These are phyloP conservation scores for Beaufortia kweichowensis DNA, from an alignment of 2,113 vertebrate species.

Conservation along the genomic window DNA sequence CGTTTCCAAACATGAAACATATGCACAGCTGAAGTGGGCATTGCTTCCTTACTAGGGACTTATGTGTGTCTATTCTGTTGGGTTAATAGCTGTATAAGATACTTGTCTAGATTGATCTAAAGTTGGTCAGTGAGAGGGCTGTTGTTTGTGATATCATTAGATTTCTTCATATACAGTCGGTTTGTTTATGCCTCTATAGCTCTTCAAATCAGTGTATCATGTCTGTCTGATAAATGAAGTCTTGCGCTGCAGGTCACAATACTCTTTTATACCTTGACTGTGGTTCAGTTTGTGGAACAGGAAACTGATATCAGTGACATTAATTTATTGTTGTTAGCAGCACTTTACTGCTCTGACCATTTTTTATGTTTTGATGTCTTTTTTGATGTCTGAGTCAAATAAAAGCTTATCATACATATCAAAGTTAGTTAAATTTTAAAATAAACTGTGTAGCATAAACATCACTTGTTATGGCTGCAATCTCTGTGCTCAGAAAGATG, in stretches of 20 bases:
- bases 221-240: not conserved
- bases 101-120: no score
- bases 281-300: not conserved
- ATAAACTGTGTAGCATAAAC: conserved; percentile 14
- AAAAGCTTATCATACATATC: not conserved
- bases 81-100: no score
- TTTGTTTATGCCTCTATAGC: not conserved
- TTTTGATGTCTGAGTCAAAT: not conserved
- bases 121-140: not conserved
- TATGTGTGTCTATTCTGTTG: no score
- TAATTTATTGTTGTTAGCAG: not conserved
- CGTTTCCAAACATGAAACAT: not conserved
- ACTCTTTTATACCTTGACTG: not conserved
- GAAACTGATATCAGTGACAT: not conserved
- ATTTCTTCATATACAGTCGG: not conserved
- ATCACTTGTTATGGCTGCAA: not conserved
- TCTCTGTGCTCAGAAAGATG: not conserved
- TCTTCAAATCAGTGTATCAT: conserved; percentile 13
- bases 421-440: not conserved
- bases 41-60: not conserved
- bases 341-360: conserved; percentile 14
- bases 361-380: conserved; percentile 3
- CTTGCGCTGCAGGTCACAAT: not conserved
- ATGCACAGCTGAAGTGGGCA: not conserved
- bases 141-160: not conserved